Evolutionary conservation across 2,888 invertebrate genomes (phyloP), one percentile per base, ranked within the genome.

Genomic region (Coenonympha glycerion): DNA sequence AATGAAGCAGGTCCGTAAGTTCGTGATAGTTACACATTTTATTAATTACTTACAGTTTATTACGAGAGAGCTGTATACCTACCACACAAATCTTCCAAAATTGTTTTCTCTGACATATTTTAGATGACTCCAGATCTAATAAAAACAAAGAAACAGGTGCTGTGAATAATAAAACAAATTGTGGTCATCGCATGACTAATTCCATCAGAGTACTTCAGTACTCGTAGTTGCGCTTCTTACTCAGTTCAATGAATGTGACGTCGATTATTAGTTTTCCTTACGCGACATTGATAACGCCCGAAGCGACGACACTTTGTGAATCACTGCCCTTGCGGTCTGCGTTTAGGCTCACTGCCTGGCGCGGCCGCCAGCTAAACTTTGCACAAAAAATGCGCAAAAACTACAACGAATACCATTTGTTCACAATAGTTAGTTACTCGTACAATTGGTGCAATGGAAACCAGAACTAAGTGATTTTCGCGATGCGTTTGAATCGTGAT

Each of bases 301-400:
- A 3, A 6, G 13, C 8, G 47, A 49, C 39, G 57, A 55, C 63
- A 68, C 64, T 73, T 75, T 72, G 71, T 68, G 74, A 74, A 68
- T 65, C 76, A 68, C 69, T 76, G 76, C 59, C 66, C 59, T 44
- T 6, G 44, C 18, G 19, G 41, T 33, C 34, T n/a, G 30, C 9
- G 15, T 8, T n/a, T n/a, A 31, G 6, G 16, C 24, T 19, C 21
- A 13, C 24, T 42, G 9, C 21, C 22, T 15, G 30, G 6, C 31
- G 26, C 19, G 9, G 33, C 18, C 0, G 6, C n/a, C 18, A 8
- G 13, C 16, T 34, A 45, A 24, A 39, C 37, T 15, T 36, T 28
- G 24, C 3, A n/a, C 40, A 47, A 55, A 49, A 49, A 55, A 39
- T 49, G 18, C 8, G 2, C 16, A 15, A 42, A 40, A 36, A 49